Evolutionary conservation across 2,797 vertebrate species (phyloP), one percentile per base, ranked within the genome.

Genomic region (Aphelocoma californica): DNA sequence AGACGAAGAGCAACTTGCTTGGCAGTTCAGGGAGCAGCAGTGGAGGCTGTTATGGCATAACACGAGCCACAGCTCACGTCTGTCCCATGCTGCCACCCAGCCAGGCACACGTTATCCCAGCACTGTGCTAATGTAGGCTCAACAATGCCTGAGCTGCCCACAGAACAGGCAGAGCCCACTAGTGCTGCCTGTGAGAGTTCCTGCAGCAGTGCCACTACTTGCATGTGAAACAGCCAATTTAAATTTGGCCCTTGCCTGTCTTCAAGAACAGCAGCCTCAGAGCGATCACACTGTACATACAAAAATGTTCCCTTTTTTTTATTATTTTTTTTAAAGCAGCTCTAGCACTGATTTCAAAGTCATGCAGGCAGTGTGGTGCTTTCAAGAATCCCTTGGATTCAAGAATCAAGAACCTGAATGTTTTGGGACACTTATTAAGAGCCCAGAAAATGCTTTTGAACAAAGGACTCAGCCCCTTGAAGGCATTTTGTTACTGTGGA

Each of bases 11-110:
- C 56, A 74, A 9, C 34, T 14, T 26, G 48, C 53, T 34, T 1
- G 19, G 53, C 72, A 58, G 61, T 5, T 36, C 53, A 34, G 66
- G 32, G 20, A 72, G 73, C 12, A 5, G 20, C 2, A 10, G 36
- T 10, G 7, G 47, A n/a, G 15, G 32, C 45, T 57, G 60, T 47
- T 45, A 26, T 2, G 16, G 69, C 14, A 5, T 10, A 53, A 7
- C n/a, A 32, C 0, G 0, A 31, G 40, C 50, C 65, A 45, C 14
- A 86, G 61, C 70, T 83, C 58, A 25, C 0, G 0, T 66, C 26
- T 84, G 60, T 24, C 11, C 58, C 9, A 1, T 8, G 24, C 32
- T 82, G 53, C 57, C 72, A 26, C 29, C 31, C 72, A 57, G 47
- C 23, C 26, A 86, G 77, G 86, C 32, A 34, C 16, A 6, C 0